Base-by-base conservation (phyloP, 1,140 invertebrate genomes). In the Gonioctena quinquepunctata region DNA sequence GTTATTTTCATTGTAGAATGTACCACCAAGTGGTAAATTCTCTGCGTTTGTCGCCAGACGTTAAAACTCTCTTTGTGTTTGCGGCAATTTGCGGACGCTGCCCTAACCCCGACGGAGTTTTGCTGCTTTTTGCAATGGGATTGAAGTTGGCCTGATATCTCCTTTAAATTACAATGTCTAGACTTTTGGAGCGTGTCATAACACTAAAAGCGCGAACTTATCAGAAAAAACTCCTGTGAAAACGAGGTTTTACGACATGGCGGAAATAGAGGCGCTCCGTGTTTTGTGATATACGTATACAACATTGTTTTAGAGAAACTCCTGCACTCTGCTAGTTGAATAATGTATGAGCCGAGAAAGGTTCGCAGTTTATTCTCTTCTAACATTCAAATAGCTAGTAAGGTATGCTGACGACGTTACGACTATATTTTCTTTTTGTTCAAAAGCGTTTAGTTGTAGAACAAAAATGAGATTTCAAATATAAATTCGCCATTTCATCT, bases 81-180 rank as follows among this genome's bases (percentile, higher is more conserved):
- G 21, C 25, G 23, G 25, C 56, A 59, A 25, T 59, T 59, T 59
- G 56, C 25, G 56, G 56, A 59, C 25, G 11, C 21, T 59, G 26
- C 56, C 56, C 25, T 8, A 13, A 21, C 11, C 56, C 26, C 23
- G n/a, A n/a, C 6, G 16, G 25, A 59, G 56, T 59, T 59, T 59
- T 25, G 23, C 56, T 25, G 25, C 56, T 59, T 25, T 59, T 59
- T 59, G 5, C 21, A 25, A 59, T 59, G 6, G 56, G 25, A 25
- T 59, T 25, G 56, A 25, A 59, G 21, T 59, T 59, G 56, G 21
- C 16, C 21, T 16, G 23, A 26, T 59, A 59, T 59, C 16, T 59
- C 56, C 25, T 59, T 59, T 16, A 26, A 59, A 59, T 59, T 59
- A 59, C 23, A 25, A 25, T 16, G 56, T 59, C 56, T 59, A 59